phyloP scores from a whole-genome alignment of 2,113 vertebrate genomes.

The Aptenodytes patagonicus region DNA sequence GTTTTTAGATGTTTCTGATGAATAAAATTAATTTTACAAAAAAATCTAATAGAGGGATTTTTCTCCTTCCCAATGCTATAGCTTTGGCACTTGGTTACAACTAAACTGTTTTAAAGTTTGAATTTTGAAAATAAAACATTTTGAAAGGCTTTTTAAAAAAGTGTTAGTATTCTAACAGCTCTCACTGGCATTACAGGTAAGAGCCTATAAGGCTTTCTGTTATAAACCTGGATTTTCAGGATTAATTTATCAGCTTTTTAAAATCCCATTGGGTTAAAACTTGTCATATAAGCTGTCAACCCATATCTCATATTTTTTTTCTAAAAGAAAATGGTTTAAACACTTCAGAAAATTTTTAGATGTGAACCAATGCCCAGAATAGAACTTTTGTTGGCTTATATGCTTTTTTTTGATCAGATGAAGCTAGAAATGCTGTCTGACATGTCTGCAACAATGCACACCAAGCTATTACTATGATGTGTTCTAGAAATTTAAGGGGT shows the following conservation, averaged over 20 bases:
- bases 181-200: not conserved
- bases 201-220: not conserved
- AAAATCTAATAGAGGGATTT: not conserved
- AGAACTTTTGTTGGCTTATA: not conserved
- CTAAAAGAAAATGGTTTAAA: slow-evolving; percentile 3
- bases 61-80: not conserved
- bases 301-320: not conserved
- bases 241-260: slow-evolving; percentile 56
- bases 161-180: not conserved
- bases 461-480: not conserved
- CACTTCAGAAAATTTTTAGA: not conserved
- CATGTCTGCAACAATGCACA: not conserved
- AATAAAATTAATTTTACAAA: not conserved
- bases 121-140: slow-evolving; percentile 13
- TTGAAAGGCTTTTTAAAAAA: not conserved
- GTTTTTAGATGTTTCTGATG: not conserved
- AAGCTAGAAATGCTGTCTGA: not conserved
- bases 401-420: not conserved
- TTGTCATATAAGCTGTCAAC: slow-evolving; percentile 51
- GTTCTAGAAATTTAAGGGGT: not conserved
- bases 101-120: not conserved
- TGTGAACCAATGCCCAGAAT: not conserved
- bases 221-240: slow-evolving; percentile 57
- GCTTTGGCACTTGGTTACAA: not conserved
- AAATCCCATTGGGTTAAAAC: slow-evolving; percentile 55